Evolutionary conservation across 2,797 vertebrate genomes (phyloP).

Genomic region (Rhinella marina): DNA sequence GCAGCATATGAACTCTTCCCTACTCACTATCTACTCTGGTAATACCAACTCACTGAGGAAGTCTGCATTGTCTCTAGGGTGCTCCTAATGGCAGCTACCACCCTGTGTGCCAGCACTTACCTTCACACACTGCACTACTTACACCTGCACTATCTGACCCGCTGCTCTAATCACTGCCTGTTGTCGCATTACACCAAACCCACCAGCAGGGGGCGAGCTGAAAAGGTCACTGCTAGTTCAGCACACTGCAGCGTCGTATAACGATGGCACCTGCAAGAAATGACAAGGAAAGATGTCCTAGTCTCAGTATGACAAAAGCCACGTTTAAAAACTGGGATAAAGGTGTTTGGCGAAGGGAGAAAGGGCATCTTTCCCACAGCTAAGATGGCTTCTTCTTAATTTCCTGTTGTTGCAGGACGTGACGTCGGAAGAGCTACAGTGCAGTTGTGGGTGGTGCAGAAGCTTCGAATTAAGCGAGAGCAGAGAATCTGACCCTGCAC

Average conservation of each 20-base stretch:
- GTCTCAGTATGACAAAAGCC: not conserved
- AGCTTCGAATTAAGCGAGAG: not conserved
- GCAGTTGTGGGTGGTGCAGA: not conserved
- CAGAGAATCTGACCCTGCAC: too few species aligned
- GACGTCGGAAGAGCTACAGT: not conserved
- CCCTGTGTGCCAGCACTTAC: not conserved
- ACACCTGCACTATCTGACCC: not conserved
- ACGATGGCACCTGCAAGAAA: too few species aligned
- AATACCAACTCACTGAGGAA: not conserved
- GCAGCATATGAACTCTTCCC: not conserved
- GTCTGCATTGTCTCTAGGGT: not conserved
- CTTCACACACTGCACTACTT: not conserved
- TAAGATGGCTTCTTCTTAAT: not conserved
- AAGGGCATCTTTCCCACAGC: not conserved
- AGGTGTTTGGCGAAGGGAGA: not conserved
- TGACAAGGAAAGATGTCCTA: not conserved
- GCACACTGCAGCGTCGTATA: not conserved
- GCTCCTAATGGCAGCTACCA: not conserved
- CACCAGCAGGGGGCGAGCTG: not conserved
- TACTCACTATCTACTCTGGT: not conserved
- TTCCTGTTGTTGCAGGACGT: not conserved
- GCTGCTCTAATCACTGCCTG: not conserved
- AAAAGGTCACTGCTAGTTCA: not conserved
- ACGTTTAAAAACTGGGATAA: not conserved
- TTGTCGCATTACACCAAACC: not conserved